phyloP scores from a whole-genome alignment of 2,888 invertebrate genomes.

The Tenthredo scrophulariae region DNA sequence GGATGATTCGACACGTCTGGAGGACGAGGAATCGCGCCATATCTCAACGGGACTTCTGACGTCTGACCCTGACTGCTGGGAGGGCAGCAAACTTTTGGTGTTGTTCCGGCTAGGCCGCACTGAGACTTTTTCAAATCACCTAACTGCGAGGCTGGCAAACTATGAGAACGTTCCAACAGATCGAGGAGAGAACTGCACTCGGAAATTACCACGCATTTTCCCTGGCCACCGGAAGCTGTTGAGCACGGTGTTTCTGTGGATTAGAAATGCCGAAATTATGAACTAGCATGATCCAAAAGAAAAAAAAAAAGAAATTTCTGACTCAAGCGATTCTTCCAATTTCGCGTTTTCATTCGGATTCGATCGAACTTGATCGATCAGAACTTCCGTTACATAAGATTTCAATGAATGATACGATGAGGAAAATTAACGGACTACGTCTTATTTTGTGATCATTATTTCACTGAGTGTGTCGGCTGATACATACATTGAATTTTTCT shows the following conservation, averaged over 20 bases:
- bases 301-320: no score
- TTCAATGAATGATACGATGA: no score
- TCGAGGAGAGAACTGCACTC: slow-evolving; percentile 72
- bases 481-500: background rate
- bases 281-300: background rate
- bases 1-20: slow-evolving; percentile 76
- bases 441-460: no score
- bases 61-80: background rate
- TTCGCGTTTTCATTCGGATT: no score
- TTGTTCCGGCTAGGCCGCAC: slow-evolving; percentile 78
- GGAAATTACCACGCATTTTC: slow-evolving; percentile 75
- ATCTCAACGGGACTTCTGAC: background rate
- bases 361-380: no score
- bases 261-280: no score
- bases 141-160: slow-evolving; percentile 60
- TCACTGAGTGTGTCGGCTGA: no score
- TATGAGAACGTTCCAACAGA: slow-evolving; percentile 68
- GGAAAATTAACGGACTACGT: no score
- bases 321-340: no score
- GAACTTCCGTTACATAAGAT: no score
- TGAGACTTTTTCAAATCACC: slow-evolving; percentile 74
- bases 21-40: slow-evolving; percentile 21
- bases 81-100: slow-evolving; percentile 78
- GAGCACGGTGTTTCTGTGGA: background rate
- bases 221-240: slow-evolving; percentile 59